A percentile compares a stretch with the other conserved stretches of the same genome.
Conservation (phyloP, 1,140 invertebrate species). For the Drosophila rhopaloa region DNA sequence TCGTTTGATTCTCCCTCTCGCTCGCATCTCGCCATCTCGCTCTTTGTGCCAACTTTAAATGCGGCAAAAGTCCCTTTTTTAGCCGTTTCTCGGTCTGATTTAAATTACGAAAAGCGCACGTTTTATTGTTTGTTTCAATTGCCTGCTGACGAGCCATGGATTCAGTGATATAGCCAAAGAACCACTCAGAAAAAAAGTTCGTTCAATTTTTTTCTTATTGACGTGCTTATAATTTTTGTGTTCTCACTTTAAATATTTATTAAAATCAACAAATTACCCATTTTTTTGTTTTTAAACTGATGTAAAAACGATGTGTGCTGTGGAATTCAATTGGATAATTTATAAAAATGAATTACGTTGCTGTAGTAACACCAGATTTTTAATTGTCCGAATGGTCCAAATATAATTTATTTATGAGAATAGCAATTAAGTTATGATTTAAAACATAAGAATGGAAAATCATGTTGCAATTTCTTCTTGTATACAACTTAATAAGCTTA, state of each 20-base stretch:
- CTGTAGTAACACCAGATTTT: too few relatives aligned
- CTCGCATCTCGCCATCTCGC: constrained; percentile 3
- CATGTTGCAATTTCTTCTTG: too few relatives aligned
- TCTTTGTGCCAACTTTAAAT: constrained; percentile 44
- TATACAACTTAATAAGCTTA: too few relatives aligned
- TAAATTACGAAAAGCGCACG: constrained; percentile 80
- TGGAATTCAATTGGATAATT: too few relatives aligned
- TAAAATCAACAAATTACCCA: not conserved
- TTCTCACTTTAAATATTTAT: not conserved
- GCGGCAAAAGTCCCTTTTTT: constrained; percentile 63
- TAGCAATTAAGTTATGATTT: too few relatives aligned
- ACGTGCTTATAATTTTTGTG: not conserved
- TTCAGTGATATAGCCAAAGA: constrained; percentile 11
- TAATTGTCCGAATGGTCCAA: too few relatives aligned
- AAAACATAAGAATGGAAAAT: too few relatives aligned
- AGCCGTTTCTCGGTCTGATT: constrained; percentile 54
- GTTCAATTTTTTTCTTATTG: not conserved
- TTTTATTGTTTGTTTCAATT: constrained; percentile 83
- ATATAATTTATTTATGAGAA: too few relatives aligned
- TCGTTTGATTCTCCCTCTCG: constrained; percentile 62
- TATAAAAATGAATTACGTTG: too few relatives aligned
- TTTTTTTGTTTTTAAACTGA: not conserved
- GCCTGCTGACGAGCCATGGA: constrained; percentile 66
- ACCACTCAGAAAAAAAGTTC: not conserved
- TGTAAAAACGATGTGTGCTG: too few relatives aligned